These are phyloP conservation scores for Zaprionus africanus DNA, from an alignment of 1,140 invertebrate genomes.

Conservation along the genomic window DNA sequence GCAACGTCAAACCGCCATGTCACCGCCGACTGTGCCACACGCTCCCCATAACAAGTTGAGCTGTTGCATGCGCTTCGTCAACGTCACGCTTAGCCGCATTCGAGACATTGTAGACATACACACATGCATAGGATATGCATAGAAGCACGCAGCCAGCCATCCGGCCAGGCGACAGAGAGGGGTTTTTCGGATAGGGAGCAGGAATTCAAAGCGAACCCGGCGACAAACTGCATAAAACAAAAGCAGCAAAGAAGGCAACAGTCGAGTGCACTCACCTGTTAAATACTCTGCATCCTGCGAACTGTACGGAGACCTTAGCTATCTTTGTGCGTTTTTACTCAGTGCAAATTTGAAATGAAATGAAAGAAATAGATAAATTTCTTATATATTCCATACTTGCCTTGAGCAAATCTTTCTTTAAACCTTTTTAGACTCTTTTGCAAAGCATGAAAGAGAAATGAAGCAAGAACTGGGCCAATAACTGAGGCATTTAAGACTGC, in stretches of 20 bases:
- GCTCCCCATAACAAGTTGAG: conserved; percentile 66
- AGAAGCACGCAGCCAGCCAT: conserved; percentile 11
- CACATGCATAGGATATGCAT: conserved; percentile 35
- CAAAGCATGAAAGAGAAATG: neutral
- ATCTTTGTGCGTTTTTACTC: neutral
- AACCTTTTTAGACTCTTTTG: neutral
- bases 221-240: conserved; percentile 26
- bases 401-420: neutral
- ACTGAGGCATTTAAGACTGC: too few relatives aligned
- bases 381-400: too few relatives aligned
- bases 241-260: neutral
- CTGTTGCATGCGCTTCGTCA: conserved; percentile 79
- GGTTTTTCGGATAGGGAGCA: neutral
- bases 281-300: neutral
- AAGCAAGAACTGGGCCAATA: neutral
- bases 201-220: neutral
- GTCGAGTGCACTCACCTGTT: neutral
- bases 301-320: neutral
- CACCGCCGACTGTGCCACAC: conserved; percentile 18
- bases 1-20: conserved; percentile 37
- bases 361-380: too few relatives aligned
- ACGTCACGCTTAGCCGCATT: conserved; percentile 78
- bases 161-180: neutral
- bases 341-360: neutral
- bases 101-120: conserved; percentile 68